phyloP scores from a whole-genome alignment of 2,797 vertebrate genomes.

The Acrocephalus scirpaceus region DNA sequence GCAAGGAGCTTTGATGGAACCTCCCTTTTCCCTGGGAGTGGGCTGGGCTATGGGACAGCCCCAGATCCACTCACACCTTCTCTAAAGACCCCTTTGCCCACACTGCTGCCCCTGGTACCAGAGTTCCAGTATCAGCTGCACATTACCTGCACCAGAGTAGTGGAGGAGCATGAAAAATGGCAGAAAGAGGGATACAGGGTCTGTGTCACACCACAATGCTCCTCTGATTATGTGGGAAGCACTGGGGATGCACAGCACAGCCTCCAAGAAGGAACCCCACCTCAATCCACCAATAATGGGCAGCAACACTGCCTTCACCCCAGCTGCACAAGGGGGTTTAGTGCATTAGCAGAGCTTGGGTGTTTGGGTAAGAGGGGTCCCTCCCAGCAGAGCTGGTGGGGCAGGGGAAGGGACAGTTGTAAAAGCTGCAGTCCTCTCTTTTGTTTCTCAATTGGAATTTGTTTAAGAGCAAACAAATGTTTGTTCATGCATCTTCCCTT shows the following conservation, averaged over 20 bases:
- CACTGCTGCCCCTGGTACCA: not conserved
- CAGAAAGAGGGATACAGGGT: not conserved
- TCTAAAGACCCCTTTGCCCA: not conserved
- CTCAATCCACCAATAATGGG: accelerated
- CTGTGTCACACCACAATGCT: not conserved
- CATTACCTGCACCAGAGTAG: accelerated
- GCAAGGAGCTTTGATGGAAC: accelerated
- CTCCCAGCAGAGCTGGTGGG: not conserved
- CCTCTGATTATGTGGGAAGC: not conserved
- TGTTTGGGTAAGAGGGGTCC: not conserved
- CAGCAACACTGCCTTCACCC: not conserved
- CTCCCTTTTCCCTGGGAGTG: not conserved
- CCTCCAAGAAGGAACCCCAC: not conserved
- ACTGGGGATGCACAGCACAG: not conserved
- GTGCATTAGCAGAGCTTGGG: not conserved
- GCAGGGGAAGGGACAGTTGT: not conserved
- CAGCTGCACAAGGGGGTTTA: accelerated
- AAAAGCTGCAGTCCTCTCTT: not conserved
- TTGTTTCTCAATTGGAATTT: not conserved
- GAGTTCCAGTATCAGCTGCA: not conserved
- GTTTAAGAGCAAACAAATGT: not conserved
- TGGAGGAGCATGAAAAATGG: not conserved
- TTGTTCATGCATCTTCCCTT: not conserved
- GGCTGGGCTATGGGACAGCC: not conserved
- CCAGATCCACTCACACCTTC: not conserved